A percentile compares a stretch with the other conserved stretches of the same genome.
phyloP scores from a whole-genome alignment of 2,113 vertebrate species.

The Perognathus longimembris region DNA sequence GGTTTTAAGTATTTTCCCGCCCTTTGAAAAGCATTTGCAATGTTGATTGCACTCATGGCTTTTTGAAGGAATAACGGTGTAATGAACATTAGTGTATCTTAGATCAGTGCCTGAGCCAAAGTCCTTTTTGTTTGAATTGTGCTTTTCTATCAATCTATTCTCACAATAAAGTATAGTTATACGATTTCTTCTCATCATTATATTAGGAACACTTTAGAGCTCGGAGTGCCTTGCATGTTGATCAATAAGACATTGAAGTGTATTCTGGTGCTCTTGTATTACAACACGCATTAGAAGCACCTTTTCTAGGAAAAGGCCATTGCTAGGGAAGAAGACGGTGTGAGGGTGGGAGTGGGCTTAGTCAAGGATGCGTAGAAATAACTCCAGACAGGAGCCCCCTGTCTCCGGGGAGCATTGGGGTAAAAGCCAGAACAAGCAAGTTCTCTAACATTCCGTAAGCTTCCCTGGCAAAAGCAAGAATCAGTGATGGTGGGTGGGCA shows the following conservation, averaged over 20 bases:
- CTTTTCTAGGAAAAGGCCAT: background rate
- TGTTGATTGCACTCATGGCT: background rate
- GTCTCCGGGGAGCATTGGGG: background rate
- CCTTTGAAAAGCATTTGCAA: background rate
- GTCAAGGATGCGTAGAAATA: background rate
- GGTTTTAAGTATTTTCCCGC: background rate
- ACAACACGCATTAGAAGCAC: background rate
- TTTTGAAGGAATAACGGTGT: background rate
- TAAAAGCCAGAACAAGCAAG: background rate
- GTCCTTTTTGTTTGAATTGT: constrained; percentile 3
- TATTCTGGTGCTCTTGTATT: background rate
- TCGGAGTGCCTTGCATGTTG: background rate
- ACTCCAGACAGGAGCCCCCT: background rate
- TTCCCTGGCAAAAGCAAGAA: constrained; percentile 35
- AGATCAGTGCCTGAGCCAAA: constrained; percentile 1
- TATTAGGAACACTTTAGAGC: background rate
- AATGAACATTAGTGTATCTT: background rate
- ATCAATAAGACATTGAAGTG: background rate
- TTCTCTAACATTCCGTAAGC: background rate
- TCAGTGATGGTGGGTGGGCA: background rate
- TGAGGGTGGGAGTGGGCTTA: too few species aligned
- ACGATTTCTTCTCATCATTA: constrained; percentile 7
- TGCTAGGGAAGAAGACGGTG: background rate
- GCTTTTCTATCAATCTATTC: constrained; percentile 12
- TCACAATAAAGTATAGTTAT: background rate